Evolutionary conservation across 1,140 invertebrate species (phyloP).

Genomic region (Cydia pomonella): DNA sequence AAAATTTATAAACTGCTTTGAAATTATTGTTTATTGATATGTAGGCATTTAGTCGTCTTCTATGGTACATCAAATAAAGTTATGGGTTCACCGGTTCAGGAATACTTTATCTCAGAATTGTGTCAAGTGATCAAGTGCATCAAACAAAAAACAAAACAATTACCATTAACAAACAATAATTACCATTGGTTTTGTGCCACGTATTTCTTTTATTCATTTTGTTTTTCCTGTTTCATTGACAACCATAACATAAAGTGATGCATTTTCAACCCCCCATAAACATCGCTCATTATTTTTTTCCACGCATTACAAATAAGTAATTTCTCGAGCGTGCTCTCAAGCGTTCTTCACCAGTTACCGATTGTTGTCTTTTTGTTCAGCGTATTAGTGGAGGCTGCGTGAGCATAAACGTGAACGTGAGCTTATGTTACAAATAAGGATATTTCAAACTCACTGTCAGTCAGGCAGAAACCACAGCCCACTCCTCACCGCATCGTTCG

Average conservation of each 20-base stretch:
- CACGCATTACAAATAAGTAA: neutral
- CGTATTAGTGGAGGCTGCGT: conserved; percentile 14
- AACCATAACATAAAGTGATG: neutral
- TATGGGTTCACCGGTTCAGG: neutral
- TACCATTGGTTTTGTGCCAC: no score
- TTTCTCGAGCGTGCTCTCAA: conserved; percentile 4
- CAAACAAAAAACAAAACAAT: no score
- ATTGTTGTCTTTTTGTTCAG: conserved; percentile 11
- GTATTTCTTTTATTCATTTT: neutral
- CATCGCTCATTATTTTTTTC: neutral
- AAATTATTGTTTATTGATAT: conserved; percentile 2
- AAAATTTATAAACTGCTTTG: neutral
- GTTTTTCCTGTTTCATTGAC: neutral
- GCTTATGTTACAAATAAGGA: conserved; percentile 25
- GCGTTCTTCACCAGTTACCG: neutral
- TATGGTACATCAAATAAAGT: neutral
- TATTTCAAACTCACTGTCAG: conserved; percentile 22
- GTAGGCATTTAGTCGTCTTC: neutral
- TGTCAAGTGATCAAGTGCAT: no score
- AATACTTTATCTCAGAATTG: neutral
- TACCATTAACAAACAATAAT: no score
- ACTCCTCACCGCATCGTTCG: conserved; percentile 37
- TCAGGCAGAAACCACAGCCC: conserved; percentile 21
- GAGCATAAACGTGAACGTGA: conserved; percentile 14
- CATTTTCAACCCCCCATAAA: neutral